Evolutionary conservation across 2,888 invertebrate genomes (phyloP), one percentile per base, ranked within the genome.

Genomic region (Dorcus parallelipipedus): DNA sequence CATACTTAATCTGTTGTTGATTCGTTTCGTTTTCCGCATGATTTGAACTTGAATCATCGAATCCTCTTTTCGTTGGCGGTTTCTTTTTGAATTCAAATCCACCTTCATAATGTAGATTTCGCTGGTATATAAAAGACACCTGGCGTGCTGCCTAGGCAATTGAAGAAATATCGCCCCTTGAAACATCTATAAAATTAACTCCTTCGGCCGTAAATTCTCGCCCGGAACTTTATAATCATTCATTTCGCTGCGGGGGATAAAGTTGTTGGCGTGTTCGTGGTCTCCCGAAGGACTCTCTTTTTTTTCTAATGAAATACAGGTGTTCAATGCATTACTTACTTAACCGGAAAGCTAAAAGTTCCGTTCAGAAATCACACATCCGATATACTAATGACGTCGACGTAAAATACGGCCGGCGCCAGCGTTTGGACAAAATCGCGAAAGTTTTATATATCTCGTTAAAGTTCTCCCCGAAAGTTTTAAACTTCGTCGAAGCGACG

Each of bases 171-270:
- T 51, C 49, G 50, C 52, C 58, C 51, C 54, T 26, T 26, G 2
- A 26, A 33, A 38, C 40, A 39, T 48, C 59, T 59, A 52, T 60
- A 57, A 62, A 52, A 49, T 47, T 52, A 49, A 54, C 26, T 40
- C 52, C 52, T 52, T 48, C 52, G 42, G 54, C 49, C 50, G 51
- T 54, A 58, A 52, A 50, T 55, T 26, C 39, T 51, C 43, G 6
- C 14, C 8, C 20, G 45, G 47, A 43, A 53, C 26, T 53, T 53
- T 43, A 38, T 47, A 53, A 53, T 41, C 52, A 17, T 26, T 9
- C 53, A 7, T 23, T 23, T 23, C 10, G 1, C 14, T 14, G 14
- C 14, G 14, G 1, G 14, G 14, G 14, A 14, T 14, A 14, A 52
- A 43, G 17, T 45, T 10, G 23, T 45, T 53, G 47, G 33, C 47